Percentiles rank a stretch among this genome's conserved stretches.
Conservation (phyloP, 2,113 vertebrate genomes). For the Osmerus eperlanus region DNA sequence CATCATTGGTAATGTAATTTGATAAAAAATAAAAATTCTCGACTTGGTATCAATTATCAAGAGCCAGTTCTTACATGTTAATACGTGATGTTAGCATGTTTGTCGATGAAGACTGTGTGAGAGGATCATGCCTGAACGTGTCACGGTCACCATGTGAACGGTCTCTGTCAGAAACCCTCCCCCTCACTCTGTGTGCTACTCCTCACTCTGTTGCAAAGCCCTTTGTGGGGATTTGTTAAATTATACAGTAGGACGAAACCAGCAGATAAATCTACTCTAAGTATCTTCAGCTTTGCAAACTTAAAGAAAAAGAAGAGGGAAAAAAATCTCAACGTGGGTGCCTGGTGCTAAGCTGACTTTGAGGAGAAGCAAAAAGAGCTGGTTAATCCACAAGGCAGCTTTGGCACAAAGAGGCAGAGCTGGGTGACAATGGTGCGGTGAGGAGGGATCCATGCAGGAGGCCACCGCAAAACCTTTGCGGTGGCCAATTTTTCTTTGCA, state of each 20-base stretch:
- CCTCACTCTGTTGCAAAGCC: slow-evolving; percentile 13
- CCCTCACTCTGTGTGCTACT: slow-evolving; percentile 12
- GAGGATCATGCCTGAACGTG: too few relatives aligned
- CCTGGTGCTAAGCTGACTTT: slow-evolving; percentile 38
- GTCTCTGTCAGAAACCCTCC: slow-evolving; percentile 16
- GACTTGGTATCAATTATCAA: too few relatives aligned
- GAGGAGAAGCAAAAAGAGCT: slow-evolving; percentile 54
- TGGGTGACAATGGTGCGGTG: slow-evolving; percentile 18
- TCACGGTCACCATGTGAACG: not conserved
- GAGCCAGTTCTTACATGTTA: too few relatives aligned
- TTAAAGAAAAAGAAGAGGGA: slow-evolving; percentile 36
- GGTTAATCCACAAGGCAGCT: slow-evolving; percentile 65
- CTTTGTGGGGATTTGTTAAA: slow-evolving; percentile 59
- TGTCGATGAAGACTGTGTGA: too few relatives aligned
- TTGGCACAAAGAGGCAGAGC: slow-evolving; percentile 46
- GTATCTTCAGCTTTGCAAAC: slow-evolving; percentile 51
- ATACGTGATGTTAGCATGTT: too few relatives aligned
- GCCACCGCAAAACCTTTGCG: slow-evolving; percentile 45
- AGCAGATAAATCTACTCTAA: slow-evolving; percentile 53
- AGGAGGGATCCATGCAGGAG: slow-evolving; percentile 21
- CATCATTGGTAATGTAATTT: too few relatives aligned
- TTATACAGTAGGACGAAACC: slow-evolving; percentile 45
- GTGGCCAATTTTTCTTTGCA: slow-evolving; percentile 19
- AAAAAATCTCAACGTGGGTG: not conserved
- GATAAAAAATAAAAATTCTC: too few relatives aligned